Evolutionary conservation across 64 coral and sea anemone genomes (phyloP), one percentile per base, ranked within the genome.

Genomic region (Porites lutea): DNA sequence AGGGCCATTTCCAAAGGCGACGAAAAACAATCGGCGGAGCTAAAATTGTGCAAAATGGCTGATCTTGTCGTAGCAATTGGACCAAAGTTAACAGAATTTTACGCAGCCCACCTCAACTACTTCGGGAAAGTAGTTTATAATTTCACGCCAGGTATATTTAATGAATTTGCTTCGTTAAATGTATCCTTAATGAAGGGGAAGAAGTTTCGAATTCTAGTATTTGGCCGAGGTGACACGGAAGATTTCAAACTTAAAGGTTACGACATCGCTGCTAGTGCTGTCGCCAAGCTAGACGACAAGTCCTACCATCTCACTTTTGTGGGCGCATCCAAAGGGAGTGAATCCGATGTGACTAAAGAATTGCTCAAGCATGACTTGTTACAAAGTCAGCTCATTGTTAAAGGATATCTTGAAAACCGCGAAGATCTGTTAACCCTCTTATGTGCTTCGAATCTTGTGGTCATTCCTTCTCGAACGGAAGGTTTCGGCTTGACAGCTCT

Each of bases 31-130:
- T 21, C 15, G 9, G 8, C 12, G 9, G 79, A 82, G 2, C 2
- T 82, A 14, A 64, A 82, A 47, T 51, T 82, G 60, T 82, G 79
- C 11, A 13, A 82, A 61, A 2, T 43, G 4, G 20, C 79, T 59
- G 79, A 82, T 82, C 1, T 82, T 14, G 79, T 82, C 0, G 53
- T 82, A 16, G 21, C 79, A 61, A 22, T 82, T 82, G 79, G 79
- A 61, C 53, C 79, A 1, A 61, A 27, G 5, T 54, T 82, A 16
- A 6, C 4, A 7, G 52, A 82, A 50, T 75, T 48, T 15, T 75
- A 75, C 72, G 18, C 72, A 49, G 13, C 18, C 20, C 19, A 82
- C 60, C 79, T 44, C 14, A 1, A 10, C 22, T 14, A 0, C 2
- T 58, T 2, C 18, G 18, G 54, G 1, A 82, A 82, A 45, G 21